Percentiles rank a stretch among this genome's conserved stretches.
phyloP scores from a whole-genome alignment of 2,888 invertebrate genomes.

The Byasa hedistus region DNA sequence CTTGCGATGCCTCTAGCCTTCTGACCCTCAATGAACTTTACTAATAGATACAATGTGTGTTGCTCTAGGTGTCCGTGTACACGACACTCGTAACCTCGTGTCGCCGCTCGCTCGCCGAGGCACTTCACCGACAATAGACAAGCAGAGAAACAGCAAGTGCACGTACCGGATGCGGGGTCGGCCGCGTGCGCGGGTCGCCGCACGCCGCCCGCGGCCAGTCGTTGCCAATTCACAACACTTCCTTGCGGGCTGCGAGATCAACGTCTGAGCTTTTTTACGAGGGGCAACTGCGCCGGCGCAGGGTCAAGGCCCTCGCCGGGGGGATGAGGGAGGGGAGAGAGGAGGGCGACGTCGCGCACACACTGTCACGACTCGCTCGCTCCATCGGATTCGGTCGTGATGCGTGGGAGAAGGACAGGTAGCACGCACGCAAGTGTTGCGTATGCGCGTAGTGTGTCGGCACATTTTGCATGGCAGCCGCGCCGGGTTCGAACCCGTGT shows the following conservation, averaged over 20 bases:
- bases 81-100: too few species aligned
- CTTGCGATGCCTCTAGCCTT: too few species aligned
- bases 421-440: background rate
- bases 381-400: background rate
- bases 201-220: background rate
- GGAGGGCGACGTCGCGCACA: background rate
- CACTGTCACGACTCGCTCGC: background rate
- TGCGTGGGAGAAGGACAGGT: background rate
- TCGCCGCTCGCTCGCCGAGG: background rate
- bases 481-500: background rate
- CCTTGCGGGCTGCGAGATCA: constrained; percentile 1
- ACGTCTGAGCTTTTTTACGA: constrained; percentile 11
- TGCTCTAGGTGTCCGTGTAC: too few species aligned
- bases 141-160: too few species aligned
- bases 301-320: constrained; percentile 30
- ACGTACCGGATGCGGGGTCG: too few species aligned
- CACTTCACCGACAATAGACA: too few species aligned
- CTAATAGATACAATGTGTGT: too few species aligned
- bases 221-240: background rate
- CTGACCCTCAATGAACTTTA: too few species aligned
- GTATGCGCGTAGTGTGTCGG: background rate
- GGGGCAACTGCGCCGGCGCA: constrained; percentile 7
- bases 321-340: constrained; percentile 6
- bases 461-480: constrained; percentile 1
- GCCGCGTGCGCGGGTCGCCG: too few species aligned